Evolutionary conservation across 2,888 invertebrate species (phyloP), one percentile per base, ranked within the genome.

Genomic region (Actias luna): DNA sequence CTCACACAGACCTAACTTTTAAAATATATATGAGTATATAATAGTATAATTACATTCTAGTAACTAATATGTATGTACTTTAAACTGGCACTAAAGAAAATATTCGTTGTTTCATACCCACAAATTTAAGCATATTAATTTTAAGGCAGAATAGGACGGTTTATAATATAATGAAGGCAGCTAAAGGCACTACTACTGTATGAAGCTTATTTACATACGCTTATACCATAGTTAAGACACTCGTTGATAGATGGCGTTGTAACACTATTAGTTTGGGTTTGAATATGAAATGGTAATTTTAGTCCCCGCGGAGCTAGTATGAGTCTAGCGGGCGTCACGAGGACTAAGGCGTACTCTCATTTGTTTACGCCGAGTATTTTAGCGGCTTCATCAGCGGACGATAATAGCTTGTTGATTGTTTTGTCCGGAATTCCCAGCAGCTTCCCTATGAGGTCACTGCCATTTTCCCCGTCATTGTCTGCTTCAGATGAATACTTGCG

Each of bases 361-460:
- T 95, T 96, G 67, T 97, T 96, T 61, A 98, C 96, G 29, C 98
- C 96, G 29, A 98, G 92, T 69, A 98, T 94, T 82, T 97, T 97
- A 1, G 98, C 98, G 29, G 98, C 98, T 81, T 97, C 97, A 35
- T 97, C 95, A 0, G 96, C 95, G 1, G 97, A 96, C 3, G 96
- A 94, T 36, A 98, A 94, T 69, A 97, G 94, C 85, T 96, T 96
- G 79, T 98, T 98, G 62, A 98, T 96, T 66, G 96, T 96, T 71
- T 96, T 95, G 83, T 97, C 98, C 52, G 96, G 95, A 66, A 98
- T 97, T 0, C 98, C 98, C 22, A 98, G 91, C 1, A 98, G 93
- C 85, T 98, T 98, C 12, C 98, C 97, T 72, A 98, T 97, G 64
- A 98, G 93, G 83, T 98, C 97, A 65, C 94, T 93, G 60, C 94